phyloP scores from a whole-genome alignment of 2,113 vertebrate genomes.

The Scartelaos histophorus region DNA sequence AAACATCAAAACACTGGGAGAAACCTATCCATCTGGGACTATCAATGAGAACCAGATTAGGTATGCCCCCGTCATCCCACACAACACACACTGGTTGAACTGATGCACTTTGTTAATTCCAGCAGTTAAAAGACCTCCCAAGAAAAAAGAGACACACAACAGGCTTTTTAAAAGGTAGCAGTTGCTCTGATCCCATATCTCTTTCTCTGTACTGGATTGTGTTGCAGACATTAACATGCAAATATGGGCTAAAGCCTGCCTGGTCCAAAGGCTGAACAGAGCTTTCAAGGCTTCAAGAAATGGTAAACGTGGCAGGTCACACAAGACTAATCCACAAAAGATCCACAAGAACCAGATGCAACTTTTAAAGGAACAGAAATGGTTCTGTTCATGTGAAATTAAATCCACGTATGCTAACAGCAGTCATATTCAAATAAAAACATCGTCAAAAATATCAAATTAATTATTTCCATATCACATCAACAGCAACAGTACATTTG shows the following conservation, averaged over 20 bases:
- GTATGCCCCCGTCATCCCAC: conserved; percentile 13
- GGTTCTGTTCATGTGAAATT: background rate
- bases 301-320: conserved; percentile 27
- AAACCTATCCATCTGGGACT: conserved; percentile 67
- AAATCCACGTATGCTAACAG: background rate
- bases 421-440: background rate
- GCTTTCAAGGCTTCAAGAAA: conserved; percentile 46
- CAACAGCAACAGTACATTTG: background rate
- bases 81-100: conserved; percentile 35
- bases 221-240: conserved; percentile 68
- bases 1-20: conserved; percentile 62
- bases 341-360: conserved; percentile 14
- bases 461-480: background rate
- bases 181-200: conserved; percentile 58
- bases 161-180: conserved; percentile 53
- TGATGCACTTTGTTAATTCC: conserved; percentile 61
- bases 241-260: conserved; percentile 65
- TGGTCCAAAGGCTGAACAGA: conserved; percentile 42
- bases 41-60: conserved; percentile 62
- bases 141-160: conserved; percentile 35
- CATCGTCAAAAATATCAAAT: background rate
- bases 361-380: conserved; percentile 4
- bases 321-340: conserved; percentile 33
- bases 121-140: conserved; percentile 64
- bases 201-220: conserved; percentile 47